Base-by-base conservation (phyloP, 1,140 invertebrate genomes). In the Littorina saxatilis region DNA sequence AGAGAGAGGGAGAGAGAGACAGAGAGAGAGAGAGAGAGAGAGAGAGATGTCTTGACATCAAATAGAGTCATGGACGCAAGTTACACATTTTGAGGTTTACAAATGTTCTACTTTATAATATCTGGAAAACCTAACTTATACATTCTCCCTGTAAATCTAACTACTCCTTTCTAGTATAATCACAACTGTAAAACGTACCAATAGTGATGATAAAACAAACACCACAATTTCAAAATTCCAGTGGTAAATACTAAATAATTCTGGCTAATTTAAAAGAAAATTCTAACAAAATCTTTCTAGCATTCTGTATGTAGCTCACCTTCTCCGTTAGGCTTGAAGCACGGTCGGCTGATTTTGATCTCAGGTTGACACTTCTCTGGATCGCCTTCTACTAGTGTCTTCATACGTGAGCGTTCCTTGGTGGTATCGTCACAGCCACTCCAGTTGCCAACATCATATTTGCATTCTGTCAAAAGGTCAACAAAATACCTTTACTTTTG, bases 391-490 rank as follows among this genome's bases (percentile, higher is more conserved):
- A 68, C 55, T 27, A 89, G 70, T 29, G 39, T 66, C 68, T 85
- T 85, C 15, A 81, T 80, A 43, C 87, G 79, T 20, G 85, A 82
- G 68, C 87, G 83, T 20, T 80, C 80, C 29, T 88, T 83, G 29
- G 85, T 87, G 2, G 39, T 43, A 1, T 85, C 73, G 66, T 88
- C 85, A 86, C 88, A 89, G 23, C 84, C 80, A 37, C 80, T 81
- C 88, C 88, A 89, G 3, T 81, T 72, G 27, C 85, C 83, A 29
- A 84, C 52, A 9, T 80, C 52, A 79, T 88, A 88, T 50, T 86
- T 85, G 80, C 88, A 89, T 55, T 74, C 87, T 86, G 75, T 43
- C 37, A 66, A 72, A 15, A 79, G 39, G 79, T n/a, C n/a, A n/a
- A n/a, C n/a, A n/a, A n/a, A n/a, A n/a, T n/a, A n/a, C n/a, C n/a